phyloP scores from a whole-genome alignment of 2,888 invertebrate species.

The Pyrgus malvae region DNA sequence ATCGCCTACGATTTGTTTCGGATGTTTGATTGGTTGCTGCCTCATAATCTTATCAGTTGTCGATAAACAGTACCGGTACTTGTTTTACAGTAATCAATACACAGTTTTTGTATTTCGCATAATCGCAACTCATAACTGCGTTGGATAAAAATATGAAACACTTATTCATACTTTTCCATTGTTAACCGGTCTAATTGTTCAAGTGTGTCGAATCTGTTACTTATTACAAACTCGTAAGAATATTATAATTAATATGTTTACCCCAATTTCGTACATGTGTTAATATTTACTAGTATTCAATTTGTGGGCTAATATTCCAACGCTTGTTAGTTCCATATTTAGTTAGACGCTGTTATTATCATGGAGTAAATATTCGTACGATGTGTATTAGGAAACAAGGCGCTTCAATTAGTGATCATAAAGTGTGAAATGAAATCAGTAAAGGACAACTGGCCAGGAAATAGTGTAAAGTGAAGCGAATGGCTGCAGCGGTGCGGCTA shows the following conservation, averaged over 20 bases:
- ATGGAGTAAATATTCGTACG: not conserved
- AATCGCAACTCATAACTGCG: too few species aligned
- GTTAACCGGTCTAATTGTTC: not conserved
- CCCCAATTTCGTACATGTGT: not conserved
- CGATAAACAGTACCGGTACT: slow-evolving; percentile 59
- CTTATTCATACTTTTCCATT: not conserved
- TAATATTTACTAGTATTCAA: slow-evolving; percentile 14
- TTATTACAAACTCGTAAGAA: too few species aligned
- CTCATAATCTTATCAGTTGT: slow-evolving; percentile 67
- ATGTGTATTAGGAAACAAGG: slow-evolving; percentile 17
- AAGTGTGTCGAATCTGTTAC: too few species aligned
- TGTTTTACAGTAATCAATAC: slow-evolving; percentile 57
- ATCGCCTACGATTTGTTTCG: slow-evolving; percentile 29
- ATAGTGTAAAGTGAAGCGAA: slow-evolving; percentile 60
- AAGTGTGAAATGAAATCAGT: slow-evolving; percentile 57
- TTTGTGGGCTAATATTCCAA: slow-evolving; percentile 48
- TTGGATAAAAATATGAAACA: not conserved
- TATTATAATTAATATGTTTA: not conserved
- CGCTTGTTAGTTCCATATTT: slow-evolving; percentile 11
- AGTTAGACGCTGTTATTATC: not conserved
- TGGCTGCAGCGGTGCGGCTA: slow-evolving; percentile 61
- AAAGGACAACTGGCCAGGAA: slow-evolving; percentile 50
- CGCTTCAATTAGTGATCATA: slow-evolving; percentile 48
- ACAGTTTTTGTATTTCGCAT: too few species aligned
- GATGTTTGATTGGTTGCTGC: slow-evolving; percentile 52